These are phyloP conservation scores for Bembecia ichneumoniformis DNA, from an alignment of 2,888 invertebrate genomes.

Conservation along the genomic window DNA sequence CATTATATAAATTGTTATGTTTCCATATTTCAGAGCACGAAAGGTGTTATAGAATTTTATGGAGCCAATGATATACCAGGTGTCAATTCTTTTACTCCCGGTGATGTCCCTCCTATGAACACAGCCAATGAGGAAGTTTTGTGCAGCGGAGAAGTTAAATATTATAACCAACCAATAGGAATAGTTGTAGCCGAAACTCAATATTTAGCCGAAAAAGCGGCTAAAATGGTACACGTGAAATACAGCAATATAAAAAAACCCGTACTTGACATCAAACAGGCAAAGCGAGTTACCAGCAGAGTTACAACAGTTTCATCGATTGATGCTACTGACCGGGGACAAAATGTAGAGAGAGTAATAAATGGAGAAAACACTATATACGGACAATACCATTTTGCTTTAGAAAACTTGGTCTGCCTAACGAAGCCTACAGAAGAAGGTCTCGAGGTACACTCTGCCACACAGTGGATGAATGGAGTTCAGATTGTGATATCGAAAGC, in stretches of 20 bases:
- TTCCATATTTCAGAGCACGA: conserved; percentile 55
- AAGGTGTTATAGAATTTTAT: conserved; percentile 75
- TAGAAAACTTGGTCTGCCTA: conserved; percentile 76
- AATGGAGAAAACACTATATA: conserved; percentile 36
- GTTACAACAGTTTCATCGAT: conserved; percentile 14
- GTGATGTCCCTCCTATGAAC: conserved; percentile 6
- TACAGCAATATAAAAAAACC: conserved; percentile 34
- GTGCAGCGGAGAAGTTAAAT: conserved; percentile 65
- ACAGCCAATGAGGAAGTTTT: conserved; percentile 47
- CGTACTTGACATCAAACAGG: conserved; percentile 9
- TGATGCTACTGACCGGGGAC: conserved; percentile 21
- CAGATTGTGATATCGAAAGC: conserved; percentile 64
- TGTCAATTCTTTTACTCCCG: conserved; percentile 68
- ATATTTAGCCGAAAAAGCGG: conserved; percentile 60
- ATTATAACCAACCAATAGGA: conserved; percentile 77
- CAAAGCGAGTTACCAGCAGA: conserved; percentile 23
- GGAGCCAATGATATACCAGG: conserved; percentile 78
- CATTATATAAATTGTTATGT: no score
- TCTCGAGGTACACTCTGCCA: conserved; percentile 68
- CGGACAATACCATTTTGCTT: conserved; percentile 76
- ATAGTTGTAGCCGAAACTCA: conserved; percentile 74
- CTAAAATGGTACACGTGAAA: conserved; percentile 52
- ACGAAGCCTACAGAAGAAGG: conserved; percentile 76
- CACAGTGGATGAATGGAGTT: conserved; percentile 68
- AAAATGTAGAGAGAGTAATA: conserved; percentile 27